Conservation (phyloP, 2,888 invertebrate genomes). For the Ethmia dodecea region DNA sequence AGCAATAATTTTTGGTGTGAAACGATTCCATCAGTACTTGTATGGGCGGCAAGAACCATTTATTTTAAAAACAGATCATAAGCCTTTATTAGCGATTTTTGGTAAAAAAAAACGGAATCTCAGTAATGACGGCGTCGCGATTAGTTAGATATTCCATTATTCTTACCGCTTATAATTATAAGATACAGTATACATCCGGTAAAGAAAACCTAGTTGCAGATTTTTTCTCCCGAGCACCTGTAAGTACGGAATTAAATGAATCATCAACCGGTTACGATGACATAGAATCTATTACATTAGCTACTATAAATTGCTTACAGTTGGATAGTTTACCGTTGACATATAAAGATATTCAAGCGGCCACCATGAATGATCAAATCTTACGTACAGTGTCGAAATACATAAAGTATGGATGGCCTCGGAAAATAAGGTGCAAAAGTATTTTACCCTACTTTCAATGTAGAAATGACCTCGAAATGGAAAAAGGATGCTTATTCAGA, state of each 20-base stretch:
- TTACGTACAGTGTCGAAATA: constrained; percentile 17
- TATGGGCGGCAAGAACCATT: constrained; percentile 17
- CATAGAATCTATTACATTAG: neutral
- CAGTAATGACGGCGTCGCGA: constrained; percentile 14
- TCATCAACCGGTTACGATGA: neutral
- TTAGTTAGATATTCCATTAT: constrained; percentile 17
- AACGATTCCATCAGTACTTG: constrained; percentile 19
- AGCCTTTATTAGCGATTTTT: constrained; percentile 4
- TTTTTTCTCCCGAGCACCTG: constrained; percentile 15
- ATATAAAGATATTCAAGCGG: constrained; percentile 6
- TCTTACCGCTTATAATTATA: constrained; percentile 18
- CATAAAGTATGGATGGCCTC: constrained; percentile 18
- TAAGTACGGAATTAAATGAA: neutral
- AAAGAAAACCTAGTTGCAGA: constrained; percentile 15
- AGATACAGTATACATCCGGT: constrained; percentile 9
- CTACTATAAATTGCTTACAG: neutral
- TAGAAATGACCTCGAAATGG: neutral
- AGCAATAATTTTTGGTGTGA: constrained; percentile 11
- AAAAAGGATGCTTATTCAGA: neutral
- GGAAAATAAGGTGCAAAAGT: constrained; percentile 13
- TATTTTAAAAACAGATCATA: constrained; percentile 18
- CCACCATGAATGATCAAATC: constrained; percentile 8
- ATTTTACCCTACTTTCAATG: constrained; percentile 2
- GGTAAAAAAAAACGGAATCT: constrained; percentile 12
- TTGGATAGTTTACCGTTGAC: neutral